Evolutionary conservation across 2,113 vertebrate species (phyloP), one percentile per base, ranked within the genome.

Genomic region (Galbula dea): DNA sequence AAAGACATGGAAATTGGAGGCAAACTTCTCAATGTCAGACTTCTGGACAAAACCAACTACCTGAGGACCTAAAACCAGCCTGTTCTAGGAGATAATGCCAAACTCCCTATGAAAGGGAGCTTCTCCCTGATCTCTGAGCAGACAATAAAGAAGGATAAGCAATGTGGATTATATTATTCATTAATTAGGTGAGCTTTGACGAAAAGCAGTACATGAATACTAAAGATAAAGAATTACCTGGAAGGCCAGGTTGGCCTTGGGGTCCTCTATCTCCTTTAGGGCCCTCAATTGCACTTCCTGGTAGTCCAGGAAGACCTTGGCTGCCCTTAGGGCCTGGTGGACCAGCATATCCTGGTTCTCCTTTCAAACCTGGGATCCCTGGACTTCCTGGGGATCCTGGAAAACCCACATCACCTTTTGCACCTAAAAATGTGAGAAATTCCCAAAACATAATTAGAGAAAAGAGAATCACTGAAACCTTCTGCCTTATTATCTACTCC

Each of bases 261-360:
- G 95, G 93, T 93, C 99, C 99, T n/a, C 96, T 97, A 19, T 99
- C 98, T 96, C 99, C 99, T 96, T 99, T 99, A 45, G 98, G 98
- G 3, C 99, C 99, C 41, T 98, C 98, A 74, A 98, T 94, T 18
- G 98, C 95, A 36, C 79, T 71, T 73, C 99, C 99, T 0, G 98
- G 98, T 4, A 95, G 32, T 20, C 99, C 99, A 24, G 97, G 98
- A 48, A 98, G 91, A 71, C 99, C 99, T 9, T 97, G 96, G 82
- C 86, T 97, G n/a, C 99, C 99, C 45, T 97, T 97, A 6, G 84
- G 85, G 15, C 99, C 99, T 0, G 97, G 95, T 21, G 79, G 77
- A 41, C 99, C 99, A 41, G 79, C 18, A 79, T 97, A 95, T 49
- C 99, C 99, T 95, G 98, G 98, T 16, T 99, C 98, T 22, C 99